Conservation (phyloP, 2,888 invertebrate genomes). For the Syritta pipiens region DNA sequence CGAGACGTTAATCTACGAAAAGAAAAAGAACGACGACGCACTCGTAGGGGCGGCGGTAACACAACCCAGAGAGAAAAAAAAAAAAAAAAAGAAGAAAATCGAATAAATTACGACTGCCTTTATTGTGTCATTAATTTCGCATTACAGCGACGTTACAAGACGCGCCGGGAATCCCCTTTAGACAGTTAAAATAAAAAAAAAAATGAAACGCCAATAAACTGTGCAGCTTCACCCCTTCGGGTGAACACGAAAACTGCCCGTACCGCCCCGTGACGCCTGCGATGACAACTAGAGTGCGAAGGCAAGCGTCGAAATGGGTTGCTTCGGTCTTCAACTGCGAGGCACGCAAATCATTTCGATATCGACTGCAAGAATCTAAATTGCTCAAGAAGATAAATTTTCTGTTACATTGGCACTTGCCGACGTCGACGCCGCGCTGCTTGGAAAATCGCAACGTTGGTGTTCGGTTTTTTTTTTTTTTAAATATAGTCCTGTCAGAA, state of each 20-base stretch:
- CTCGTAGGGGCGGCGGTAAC: neutral
- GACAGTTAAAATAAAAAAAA: too few species aligned
- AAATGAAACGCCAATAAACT: constrained; percentile 19
- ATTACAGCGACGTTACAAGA: constrained; percentile 41
- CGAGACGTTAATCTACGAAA: constrained; percentile 27
- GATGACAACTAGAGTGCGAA: constrained; percentile 11
- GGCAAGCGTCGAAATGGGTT: neutral
- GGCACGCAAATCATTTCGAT: constrained; percentile 41
- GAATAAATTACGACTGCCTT: constrained; percentile 49
- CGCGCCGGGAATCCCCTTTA: too few species aligned
- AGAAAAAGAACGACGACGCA: neutral
- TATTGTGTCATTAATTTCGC: constrained; percentile 57
- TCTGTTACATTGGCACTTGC: constrained; percentile 33
- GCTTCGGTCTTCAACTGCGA: constrained; percentile 15
- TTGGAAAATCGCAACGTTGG: constrained; percentile 21
- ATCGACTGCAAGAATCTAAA: constrained; percentile 50
- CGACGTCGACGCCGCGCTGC: too few species aligned
- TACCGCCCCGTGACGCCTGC: neutral
- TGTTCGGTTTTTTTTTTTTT: too few species aligned
- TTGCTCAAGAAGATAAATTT: constrained; percentile 37
- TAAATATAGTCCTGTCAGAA: constrained; percentile 34
- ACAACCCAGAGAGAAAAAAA: neutral
- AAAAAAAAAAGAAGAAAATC: constrained; percentile 5
- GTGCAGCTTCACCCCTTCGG: constrained; percentile 9
- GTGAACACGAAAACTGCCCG: neutral